These are phyloP conservation scores for Sphaeridia pumilis DNA, from an alignment of 2,888 invertebrate genomes.

Conservation along the genomic window DNA sequence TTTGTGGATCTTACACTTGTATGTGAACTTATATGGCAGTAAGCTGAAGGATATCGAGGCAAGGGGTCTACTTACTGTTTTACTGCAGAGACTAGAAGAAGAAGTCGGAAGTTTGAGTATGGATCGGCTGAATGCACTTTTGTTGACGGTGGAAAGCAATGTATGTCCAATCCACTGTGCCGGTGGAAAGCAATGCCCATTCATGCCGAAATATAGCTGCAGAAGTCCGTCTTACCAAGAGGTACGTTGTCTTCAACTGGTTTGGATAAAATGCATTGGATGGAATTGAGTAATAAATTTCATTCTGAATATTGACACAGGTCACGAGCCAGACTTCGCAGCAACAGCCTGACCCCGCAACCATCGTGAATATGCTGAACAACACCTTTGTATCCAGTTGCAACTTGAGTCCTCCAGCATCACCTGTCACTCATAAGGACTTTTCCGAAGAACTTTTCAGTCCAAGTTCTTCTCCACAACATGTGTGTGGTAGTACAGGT, in stretches of 20 bases:
- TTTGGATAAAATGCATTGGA: no score
- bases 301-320: no score
- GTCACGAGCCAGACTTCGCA: no score
- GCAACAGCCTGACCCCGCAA: no score
- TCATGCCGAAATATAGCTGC: constrained; percentile 11
- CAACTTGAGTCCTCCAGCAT: constrained; percentile 1
- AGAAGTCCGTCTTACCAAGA: constrained; percentile 11
- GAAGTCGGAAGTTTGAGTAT: constrained; percentile 8
- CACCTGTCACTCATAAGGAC: not conserved
- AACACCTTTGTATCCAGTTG: constrained; percentile 1
- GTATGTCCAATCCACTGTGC: constrained; percentile 4
- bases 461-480: not conserved
- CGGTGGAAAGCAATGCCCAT: constrained; percentile 6
- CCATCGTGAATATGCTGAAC: constrained; percentile 1
- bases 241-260: constrained; percentile 1
- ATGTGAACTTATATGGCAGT: constrained; percentile 10
- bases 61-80: constrained; percentile 6
- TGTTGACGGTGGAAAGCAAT: constrained; percentile 6
- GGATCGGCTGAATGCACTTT: constrained; percentile 1
- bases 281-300: not conserved
- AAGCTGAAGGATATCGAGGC: constrained; percentile 12
- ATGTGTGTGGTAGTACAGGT: not conserved
- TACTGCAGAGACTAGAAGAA: constrained; percentile 4
- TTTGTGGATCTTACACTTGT: constrained; percentile 9
- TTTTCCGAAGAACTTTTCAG: constrained; percentile 2